Percentiles rank a stretch among this genome's conserved stretches.
Conservation (phyloP, 1,140 invertebrate species). For the Diploscapter pachys region DNA sequence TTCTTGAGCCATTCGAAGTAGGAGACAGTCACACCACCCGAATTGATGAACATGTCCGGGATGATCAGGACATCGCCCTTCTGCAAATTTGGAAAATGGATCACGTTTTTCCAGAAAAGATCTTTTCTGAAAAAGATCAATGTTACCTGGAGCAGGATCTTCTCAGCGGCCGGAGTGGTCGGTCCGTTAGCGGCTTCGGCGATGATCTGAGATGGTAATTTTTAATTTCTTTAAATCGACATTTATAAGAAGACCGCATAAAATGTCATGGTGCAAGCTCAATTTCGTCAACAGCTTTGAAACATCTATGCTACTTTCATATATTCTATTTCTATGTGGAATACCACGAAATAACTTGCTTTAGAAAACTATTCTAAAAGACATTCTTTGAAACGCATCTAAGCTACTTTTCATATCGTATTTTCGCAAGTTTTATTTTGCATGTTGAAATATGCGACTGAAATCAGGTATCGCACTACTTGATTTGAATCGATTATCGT, state of each 20-base stretch:
- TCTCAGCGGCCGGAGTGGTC: conserved; percentile 91
- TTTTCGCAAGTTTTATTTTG: too few species aligned
- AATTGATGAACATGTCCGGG: conserved; percentile 91
- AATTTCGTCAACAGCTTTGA: not conserved
- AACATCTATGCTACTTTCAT: too few species aligned
- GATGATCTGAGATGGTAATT: conserved; percentile 71
- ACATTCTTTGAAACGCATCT: too few species aligned
- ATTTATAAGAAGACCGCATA: conserved; percentile 2
- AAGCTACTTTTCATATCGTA: too few species aligned
- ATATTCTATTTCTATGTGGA: too few species aligned
- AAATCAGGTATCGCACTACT: too few species aligned
- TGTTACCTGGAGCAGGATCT: conserved; percentile 71
- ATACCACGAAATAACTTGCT: too few species aligned
- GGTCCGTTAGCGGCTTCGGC: conserved; percentile 98
- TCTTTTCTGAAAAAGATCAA: too few species aligned
- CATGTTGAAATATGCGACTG: too few species aligned
- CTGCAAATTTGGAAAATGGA: too few species aligned
- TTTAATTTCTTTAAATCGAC: conserved; percentile 50
- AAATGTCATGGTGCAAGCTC: not conserved
- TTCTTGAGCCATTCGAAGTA: conserved; percentile 99
- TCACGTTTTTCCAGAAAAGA: conserved; percentile 59
- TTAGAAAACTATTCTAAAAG: too few species aligned
- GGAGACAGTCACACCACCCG: conserved; percentile 98
- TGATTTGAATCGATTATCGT: too few species aligned
- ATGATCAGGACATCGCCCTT: conserved; percentile 85